These are phyloP conservation scores for Sus scrofa DNA, from an alignment of 2,113 vertebrate genomes.

Conservation along the genomic window DNA sequence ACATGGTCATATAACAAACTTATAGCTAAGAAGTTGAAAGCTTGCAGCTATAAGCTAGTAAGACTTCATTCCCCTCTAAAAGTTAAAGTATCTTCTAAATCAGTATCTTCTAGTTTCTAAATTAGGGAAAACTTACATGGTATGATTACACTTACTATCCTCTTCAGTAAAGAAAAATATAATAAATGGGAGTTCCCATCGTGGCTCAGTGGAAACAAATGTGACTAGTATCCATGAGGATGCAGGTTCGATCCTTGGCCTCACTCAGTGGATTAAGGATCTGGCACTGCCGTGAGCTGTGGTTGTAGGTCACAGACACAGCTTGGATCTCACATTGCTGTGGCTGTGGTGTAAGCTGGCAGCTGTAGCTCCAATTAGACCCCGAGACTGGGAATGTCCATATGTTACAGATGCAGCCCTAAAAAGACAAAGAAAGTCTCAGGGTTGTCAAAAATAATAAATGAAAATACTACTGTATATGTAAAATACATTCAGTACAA, in stretches of 20 bases:
- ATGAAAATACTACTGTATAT: not conserved
- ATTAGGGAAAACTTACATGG: conserved; percentile 34
- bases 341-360: no score
- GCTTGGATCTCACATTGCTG: no score
- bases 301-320: no score
- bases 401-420: no score
- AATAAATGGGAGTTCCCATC: not conserved
- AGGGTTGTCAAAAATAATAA: conserved; percentile 31
- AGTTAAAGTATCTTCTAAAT: not conserved
- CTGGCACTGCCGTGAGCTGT: no score
- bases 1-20: conserved; percentile 29
- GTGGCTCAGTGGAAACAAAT: no score
- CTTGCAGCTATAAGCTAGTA: not conserved
- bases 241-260: no score
- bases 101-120: not conserved
- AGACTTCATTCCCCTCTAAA: conserved; percentile 41
- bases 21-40: conserved; percentile 54
- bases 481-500: conserved; percentile 23
- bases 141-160: conserved; percentile 8
- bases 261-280: no score
- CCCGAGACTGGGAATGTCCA: no score
- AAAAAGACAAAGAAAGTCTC: no score
- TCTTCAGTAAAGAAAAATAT: conserved; percentile 18
- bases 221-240: no score
- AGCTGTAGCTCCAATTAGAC: no score